Percentiles rank a stretch among this genome's conserved stretches.
These are phyloP conservation scores for Zaprionus bogoriensis DNA, from an alignment of 2,888 invertebrate species.

Conservation along the genomic window DNA sequence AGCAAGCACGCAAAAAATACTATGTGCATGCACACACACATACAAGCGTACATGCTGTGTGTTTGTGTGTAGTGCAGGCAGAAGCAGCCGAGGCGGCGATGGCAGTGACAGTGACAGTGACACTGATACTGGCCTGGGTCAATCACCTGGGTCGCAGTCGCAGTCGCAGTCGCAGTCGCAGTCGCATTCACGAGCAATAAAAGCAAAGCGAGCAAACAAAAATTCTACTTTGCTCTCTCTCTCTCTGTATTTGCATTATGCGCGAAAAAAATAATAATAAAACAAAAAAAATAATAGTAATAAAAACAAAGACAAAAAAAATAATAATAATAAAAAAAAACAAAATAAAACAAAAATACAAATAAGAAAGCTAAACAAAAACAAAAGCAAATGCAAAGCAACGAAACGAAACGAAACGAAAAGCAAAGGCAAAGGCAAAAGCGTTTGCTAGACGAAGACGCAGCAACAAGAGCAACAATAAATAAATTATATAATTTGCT, in stretches of 20 bases:
- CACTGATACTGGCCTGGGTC: constrained; percentile 59
- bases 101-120: constrained; percentile 27
- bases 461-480: constrained; percentile 28
- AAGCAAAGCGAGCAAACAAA: constrained; percentile 14
- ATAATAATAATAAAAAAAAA: constrained; percentile 1
- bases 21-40: background rate
- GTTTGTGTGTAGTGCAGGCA: too few species aligned
- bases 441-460: constrained; percentile 42
- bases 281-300: constrained; percentile 6
- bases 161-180: constrained; percentile 24
- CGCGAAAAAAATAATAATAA: constrained; percentile 4
- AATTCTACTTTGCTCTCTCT: constrained; percentile 3
- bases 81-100: background rate
- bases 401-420: background rate
- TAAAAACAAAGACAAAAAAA: constrained; percentile 1
- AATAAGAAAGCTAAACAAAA: constrained; percentile 6
- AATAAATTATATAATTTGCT: constrained; percentile 56
- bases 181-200: constrained; percentile 34
- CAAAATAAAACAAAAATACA: constrained; percentile 3
- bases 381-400: constrained; percentile 10
- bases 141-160: constrained; percentile 69
- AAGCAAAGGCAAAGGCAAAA: background rate
- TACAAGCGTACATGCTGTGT: too few species aligned
- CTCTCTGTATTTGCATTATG: constrained; percentile 43
- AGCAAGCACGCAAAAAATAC: constrained; percentile 26